Base-by-base conservation (phyloP, 2,888 invertebrate genomes). In the Lucinisca nassula region DNA sequence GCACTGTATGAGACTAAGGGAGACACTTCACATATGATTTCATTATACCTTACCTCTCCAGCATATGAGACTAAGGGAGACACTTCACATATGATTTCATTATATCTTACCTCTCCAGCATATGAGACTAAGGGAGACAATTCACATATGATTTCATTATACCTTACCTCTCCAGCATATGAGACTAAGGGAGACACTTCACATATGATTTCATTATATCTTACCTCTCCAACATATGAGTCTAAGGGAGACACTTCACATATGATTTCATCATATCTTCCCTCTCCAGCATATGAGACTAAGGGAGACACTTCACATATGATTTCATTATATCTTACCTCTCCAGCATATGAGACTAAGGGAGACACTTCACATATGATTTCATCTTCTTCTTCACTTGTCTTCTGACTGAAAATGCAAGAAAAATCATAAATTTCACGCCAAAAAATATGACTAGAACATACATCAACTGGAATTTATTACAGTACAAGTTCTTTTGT, bases 131-230 rank as follows among this genome's bases (percentile, higher is more conserved):
- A 96, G 0, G 99, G 99, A 14, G 99, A 99, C 85, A 99, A 98
- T 97, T 99, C 99, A 92, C 98, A 97, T n/a, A 97, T 95, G 37
- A 97, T 94, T 27, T 96, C 95, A 87, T 95, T 95, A n/a, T n/a
- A n/a, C n/a, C n/a, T n/a, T 93, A 96, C 97, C 97, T 99, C 99
- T 1, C 99, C 99, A 67, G 98, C 98, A 92, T 99, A 99, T 0
- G 98, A 98, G 1, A 99, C 96, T 3, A 99, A 96, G 0, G 99
- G 99, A 14, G 99, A 99, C 85, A 99, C 98, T 97, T 99, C 99
- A 92, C 98, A 97, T n/a, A 97, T 95, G 37, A 97, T 94, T 27
- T 96, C 95, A 87, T 95, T 95, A n/a, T n/a, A n/a, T 79, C 92
- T 90, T 93, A 96, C 97, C 97, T 99, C 99, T 1, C 99, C 99